Evolutionary conservation across 1,140 invertebrate genomes (phyloP), one percentile per base, ranked within the genome.

Genomic region (Drosophila obscura): DNA sequence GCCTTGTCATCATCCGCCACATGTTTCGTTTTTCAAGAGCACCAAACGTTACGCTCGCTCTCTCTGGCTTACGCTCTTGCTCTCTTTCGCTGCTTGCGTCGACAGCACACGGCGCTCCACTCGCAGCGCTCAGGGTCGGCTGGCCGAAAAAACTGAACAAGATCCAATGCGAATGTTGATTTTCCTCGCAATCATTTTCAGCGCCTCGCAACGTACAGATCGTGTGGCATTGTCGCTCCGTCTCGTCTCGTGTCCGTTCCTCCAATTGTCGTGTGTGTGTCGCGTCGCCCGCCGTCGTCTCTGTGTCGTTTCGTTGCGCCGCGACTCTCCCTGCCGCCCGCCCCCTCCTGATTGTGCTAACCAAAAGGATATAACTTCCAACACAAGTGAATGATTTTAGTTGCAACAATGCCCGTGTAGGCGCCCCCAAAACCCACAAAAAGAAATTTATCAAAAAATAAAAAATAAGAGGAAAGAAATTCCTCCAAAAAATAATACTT

Each of bases 161-260:
- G 90, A 91, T 91, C 90, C 90, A 80, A 76, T 51, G 83, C 80
- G 55, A 85, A 77, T 82, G 72, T 77, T 82, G 89, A 89, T 91
- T 91, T 91, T 91, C 89, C 84, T 90, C 90, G 89, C 90, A 90
- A 89, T 90, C 73, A 89, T 80, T 78, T 78, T 77, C 72, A 73
- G 82, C 73, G 80, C 79, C 74, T 90, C 81, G 82, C 77, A 71
- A 58, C 71, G 88, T 69, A 60, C 79, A 81, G 88, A 89, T 90
- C 88, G 84, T 88, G 68, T 31, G 31, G 31, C 31, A 31, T 31
- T 31, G 65, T 76, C 74, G 66, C 75, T 67, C 66, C 63, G 55
- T 66, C 24, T 46, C 44, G 8, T 28, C 41, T 58, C 64, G 58
- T 45, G 53, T 26, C 39, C 26, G 41, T 72, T 46, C 65, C 52